phyloP scores from a whole-genome alignment of 2,797 vertebrate species.

The Pangasius macronema region DNA sequence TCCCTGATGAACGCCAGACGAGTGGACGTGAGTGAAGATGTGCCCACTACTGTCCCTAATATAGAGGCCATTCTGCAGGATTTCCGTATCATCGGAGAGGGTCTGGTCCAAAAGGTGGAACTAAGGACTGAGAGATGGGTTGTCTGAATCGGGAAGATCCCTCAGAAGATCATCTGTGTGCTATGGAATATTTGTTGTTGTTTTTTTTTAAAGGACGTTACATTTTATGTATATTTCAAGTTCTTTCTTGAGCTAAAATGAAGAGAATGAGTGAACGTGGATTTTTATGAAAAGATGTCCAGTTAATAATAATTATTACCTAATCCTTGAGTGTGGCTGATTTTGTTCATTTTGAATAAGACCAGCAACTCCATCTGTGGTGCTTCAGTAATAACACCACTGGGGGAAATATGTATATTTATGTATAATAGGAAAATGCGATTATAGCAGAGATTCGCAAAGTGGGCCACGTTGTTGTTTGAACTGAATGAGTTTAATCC shows the following conservation, averaged over 20 bases:
- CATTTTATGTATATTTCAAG: slow-evolving; percentile 30
- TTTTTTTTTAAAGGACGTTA: background rate
- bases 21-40: slow-evolving; percentile 69
- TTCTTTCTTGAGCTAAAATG: background rate
- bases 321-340: background rate
- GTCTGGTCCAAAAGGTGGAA: slow-evolving; percentile 84
- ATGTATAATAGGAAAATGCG: background rate
- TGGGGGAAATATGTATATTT: background rate
- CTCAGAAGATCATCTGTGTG: background rate
- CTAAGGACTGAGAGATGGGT: slow-evolving; percentile 88
- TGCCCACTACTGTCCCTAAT: slow-evolving; percentile 81
- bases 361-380: background rate
- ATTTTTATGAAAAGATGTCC: slow-evolving; percentile 17
- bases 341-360: background rate
- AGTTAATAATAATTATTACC: background rate
- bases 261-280: background rate
- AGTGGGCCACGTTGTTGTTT: too few relatives aligned
- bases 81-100: slow-evolving; percentile 85
- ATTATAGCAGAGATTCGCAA: background rate
- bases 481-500: background rate
- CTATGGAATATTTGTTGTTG: background rate
- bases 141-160: slow-evolving; percentile 69
- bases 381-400: background rate
- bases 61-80: slow-evolving; percentile 91
- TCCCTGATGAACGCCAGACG: slow-evolving; percentile 80